phyloP scores from a whole-genome alignment of 2,888 invertebrate species.

The Endotricha flammealis region DNA sequence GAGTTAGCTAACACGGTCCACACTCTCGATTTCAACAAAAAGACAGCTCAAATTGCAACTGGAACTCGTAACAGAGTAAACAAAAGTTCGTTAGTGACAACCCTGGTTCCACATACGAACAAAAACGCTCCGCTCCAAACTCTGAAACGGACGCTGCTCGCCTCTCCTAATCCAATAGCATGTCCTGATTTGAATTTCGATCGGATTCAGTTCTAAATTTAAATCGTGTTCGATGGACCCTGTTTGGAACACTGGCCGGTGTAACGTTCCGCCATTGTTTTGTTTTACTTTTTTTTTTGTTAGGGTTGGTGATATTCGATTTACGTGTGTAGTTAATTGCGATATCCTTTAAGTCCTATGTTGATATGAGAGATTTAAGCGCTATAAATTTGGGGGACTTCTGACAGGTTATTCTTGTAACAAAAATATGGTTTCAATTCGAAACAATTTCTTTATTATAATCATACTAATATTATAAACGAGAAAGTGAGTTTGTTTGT shows the following conservation, averaged over 20 bases:
- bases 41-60: not conserved
- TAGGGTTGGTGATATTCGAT: not conserved
- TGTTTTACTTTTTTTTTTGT: not conserved
- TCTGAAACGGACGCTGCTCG: not conserved
- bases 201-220: conserved; percentile 17
- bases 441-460: too few species aligned
- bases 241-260: conserved; percentile 5
- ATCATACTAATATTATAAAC: too few species aligned
- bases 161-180: conserved; percentile 25
- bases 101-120: conserved; percentile 6
- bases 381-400: too few species aligned
- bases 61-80: not conserved
- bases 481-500: too few species aligned
- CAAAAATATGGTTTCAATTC: too few species aligned
- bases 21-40: too few species aligned
- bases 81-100: not conserved
- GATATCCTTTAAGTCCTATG: too few species aligned
- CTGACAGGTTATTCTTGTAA: too few species aligned
- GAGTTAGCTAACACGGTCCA: too few species aligned
- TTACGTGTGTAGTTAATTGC: not conserved
- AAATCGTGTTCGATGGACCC: conserved; percentile 16
- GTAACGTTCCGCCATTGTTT: not conserved
- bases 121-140: not conserved
- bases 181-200: conserved; percentile 21
- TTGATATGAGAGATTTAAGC: too few species aligned